phyloP scores from a whole-genome alignment of 2,797 vertebrate species.

The Glyptemys insculpta region DNA sequence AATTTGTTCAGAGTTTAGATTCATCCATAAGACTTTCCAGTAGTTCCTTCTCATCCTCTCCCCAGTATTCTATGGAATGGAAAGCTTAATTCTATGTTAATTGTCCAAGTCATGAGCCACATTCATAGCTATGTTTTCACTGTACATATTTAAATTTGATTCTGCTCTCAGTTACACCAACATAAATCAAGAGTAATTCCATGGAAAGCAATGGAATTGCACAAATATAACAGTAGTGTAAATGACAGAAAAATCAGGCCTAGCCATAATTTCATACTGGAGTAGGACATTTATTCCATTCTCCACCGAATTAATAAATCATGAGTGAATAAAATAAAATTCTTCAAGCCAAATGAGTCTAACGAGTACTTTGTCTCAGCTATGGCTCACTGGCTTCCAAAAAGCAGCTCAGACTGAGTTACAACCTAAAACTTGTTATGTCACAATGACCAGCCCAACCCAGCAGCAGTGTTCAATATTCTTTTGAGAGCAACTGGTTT shows the following conservation, averaged over 20 bases:
- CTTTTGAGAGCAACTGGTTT: constrained; percentile 27
- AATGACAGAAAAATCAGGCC: background rate
- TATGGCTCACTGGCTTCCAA: background rate
- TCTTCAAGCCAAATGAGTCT: no score
- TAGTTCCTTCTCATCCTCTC: background rate
- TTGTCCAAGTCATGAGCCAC: constrained; percentile 6
- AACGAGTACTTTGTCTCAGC: background rate
- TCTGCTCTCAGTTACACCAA: constrained; percentile 11
- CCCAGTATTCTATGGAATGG: constrained; percentile 6
- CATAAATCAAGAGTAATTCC: background rate
- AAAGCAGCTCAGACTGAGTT: background rate
- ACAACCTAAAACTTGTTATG: constrained; percentile 15
- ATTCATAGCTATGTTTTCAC: background rate
- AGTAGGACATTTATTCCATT: constrained; percentile 11
- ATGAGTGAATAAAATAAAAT: background rate
- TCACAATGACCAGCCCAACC: constrained; percentile 35
- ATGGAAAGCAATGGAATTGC: background rate
- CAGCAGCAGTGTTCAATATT: constrained; percentile 17
- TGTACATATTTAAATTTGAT: background rate
- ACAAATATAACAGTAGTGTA: background rate
- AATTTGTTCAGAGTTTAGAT: background rate
- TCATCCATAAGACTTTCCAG: background rate
- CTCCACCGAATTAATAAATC: background rate
- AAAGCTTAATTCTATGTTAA: constrained; percentile 21
- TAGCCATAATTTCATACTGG: background rate